Base-by-base conservation (phyloP, 2,797 vertebrate genomes). In the Kryptolebias ocellatus region DNA sequence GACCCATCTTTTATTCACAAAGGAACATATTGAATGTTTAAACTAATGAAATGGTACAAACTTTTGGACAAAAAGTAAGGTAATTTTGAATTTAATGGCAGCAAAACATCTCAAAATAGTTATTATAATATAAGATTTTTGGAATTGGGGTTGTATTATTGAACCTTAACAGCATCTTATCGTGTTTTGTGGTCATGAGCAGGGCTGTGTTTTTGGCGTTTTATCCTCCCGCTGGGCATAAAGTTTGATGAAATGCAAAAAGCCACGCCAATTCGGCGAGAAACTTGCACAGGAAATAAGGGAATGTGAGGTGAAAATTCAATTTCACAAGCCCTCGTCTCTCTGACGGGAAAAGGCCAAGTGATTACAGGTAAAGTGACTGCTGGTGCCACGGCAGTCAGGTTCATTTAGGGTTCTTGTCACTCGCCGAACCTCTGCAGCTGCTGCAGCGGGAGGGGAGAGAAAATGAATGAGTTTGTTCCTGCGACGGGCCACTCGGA, bases 331-430 rank as follows among this genome's bases (percentile, higher is more conserved):
- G 44, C 54, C 42, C 31, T 59, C 68, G 17, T 64, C 62, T 5
- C 60, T 20, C 46, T 80, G 84, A 81, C 75, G 70, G 81, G 62
- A 66, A 72, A 34, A 15, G 37, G 44, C 55, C 64, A 16, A 65
- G 68, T 80, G 84, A 81, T 82, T 76, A 39, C 67, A 84, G 76
- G 77, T 80, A 75, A 69, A 69, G 61, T 72, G 79, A 86, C 75
- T 64, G 78, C 20, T 71, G 74, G 46, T 67, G 70, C 83, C 74
- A 85, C 58, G 73, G 82, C 66, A 69, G 78, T 90, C 87, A 70
- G 70, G 47, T 76, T 63, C 64, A 67, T 87, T 90, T 72, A 60
- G 63, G 17, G 9, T 54, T 60, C 57, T 72, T n/a, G 2, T 82
- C 81, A 73, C 62, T 81, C 64, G 66, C 55, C 57, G 57, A 56